Conservation (phyloP, 2,888 invertebrate genomes). For the Azorinus chamasolen region DNA sequence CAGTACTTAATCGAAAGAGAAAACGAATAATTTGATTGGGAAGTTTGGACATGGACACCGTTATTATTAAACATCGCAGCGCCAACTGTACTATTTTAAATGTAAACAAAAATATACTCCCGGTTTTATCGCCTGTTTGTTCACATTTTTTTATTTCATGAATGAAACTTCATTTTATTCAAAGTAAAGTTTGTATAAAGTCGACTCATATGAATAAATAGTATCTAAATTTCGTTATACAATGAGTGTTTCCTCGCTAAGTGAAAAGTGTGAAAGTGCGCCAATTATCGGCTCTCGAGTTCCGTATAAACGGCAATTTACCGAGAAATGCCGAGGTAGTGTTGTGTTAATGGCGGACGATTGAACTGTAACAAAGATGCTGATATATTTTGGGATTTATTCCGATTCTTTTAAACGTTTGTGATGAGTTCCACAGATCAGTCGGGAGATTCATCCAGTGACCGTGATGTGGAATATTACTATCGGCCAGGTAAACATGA, state of each 20-base stretch:
- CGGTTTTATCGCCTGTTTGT: no score
- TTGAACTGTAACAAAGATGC: conserved; percentile 73
- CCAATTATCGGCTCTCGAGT: no score
- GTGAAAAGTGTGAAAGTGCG: no score
- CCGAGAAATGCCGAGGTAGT: conserved; percentile 75
- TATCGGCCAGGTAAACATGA: conserved; percentile 66
- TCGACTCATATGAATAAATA: no score
- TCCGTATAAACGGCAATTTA: conserved; percentile 66
- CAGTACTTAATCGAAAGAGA: no score
- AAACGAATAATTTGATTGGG: no score
- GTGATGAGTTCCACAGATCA: conserved; percentile 81
- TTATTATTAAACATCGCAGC: no score
- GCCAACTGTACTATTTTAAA: no score
- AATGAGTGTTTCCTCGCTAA: no score
- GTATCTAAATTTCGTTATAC: no score
- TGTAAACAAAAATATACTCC: no score
- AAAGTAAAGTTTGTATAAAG: neutral
- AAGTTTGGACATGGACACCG: no score
- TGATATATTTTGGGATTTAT: conserved; percentile 63
- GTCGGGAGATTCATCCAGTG: conserved; percentile 78
- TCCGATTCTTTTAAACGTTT: conserved; percentile 63
- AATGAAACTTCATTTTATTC: neutral
- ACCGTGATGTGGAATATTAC: conserved; percentile 82
- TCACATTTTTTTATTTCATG: conserved; percentile 1
- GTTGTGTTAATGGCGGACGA: conserved; percentile 82